Evolutionary conservation across 2,113 vertebrate species (phyloP).

Genomic region (Acrocephalus arundinaceus): DNA sequence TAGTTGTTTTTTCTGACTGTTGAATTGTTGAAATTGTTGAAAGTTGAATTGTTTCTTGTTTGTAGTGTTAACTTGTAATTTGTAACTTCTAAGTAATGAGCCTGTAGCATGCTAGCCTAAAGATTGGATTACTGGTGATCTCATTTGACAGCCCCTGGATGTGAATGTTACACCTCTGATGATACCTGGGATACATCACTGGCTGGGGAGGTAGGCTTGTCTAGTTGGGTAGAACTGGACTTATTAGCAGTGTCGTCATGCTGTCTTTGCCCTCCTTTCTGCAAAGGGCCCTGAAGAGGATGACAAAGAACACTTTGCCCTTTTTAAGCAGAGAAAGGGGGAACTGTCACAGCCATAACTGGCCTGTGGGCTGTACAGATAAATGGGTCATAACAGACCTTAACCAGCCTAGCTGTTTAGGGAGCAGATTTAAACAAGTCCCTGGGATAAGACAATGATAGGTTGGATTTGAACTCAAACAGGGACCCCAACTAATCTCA

Average conservation of each 20-base stretch:
- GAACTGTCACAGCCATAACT: not conserved
- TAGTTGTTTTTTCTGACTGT: not conserved
- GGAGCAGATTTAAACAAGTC: not conserved
- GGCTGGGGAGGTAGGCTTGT: not conserved
- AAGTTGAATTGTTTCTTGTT: not conserved
- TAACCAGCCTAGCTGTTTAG: not conserved
- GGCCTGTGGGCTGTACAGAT: no score
- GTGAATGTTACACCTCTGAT: no score
- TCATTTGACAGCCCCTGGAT: not conserved
- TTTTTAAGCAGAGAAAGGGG: not conserved
- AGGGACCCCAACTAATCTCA: not conserved
- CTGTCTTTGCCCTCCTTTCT: not conserved
- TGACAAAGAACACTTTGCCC: not conserved
- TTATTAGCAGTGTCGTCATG: not conserved
- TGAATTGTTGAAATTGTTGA: not conserved
- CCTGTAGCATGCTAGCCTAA: not conserved
- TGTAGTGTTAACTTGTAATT: not conserved
- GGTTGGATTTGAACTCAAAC: not conserved
- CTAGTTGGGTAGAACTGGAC: not conserved
- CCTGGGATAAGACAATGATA: not conserved
- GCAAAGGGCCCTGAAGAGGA: not conserved
- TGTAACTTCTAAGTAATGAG: not conserved
- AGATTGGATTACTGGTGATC: not conserved
- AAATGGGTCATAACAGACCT: not conserved
- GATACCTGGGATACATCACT: not conserved